Percentiles rank a stretch among this genome's conserved stretches.
Evolutionary conservation across 2,888 invertebrate genomes (phyloP).

Genomic region (Tetrapedia diversipes): DNA sequence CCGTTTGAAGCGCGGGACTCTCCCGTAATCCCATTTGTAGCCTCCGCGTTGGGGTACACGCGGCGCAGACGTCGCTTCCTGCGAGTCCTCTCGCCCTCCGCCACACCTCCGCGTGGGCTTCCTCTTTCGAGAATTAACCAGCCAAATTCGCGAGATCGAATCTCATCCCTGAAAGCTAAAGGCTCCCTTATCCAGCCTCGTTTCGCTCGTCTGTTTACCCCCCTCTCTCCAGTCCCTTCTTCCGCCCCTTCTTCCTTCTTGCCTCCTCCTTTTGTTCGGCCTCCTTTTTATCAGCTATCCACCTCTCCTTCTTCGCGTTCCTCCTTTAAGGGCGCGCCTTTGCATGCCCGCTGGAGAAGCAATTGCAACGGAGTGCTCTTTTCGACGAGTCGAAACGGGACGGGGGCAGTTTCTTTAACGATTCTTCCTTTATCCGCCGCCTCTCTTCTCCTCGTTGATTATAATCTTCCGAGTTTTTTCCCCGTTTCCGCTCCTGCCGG

Average conservation of each 20-base stretch:
- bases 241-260: not conserved
- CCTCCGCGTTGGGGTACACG: conserved; percentile 50
- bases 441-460: conserved; percentile 3
- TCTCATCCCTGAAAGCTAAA: conserved; percentile 70
- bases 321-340: conserved; percentile 43
- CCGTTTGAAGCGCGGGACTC: conserved; percentile 80
- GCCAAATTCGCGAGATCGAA: conserved; percentile 72
- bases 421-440: conserved; percentile 25
- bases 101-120: not conserved
- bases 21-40: conserved; percentile 76
- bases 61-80: conserved; percentile 36
- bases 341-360: conserved; percentile 44
- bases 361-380: conserved; percentile 63
- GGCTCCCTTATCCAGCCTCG: conserved; percentile 55
- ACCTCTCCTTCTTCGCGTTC: conserved; percentile 11
- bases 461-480: not conserved
- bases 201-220: conserved; percentile 26
- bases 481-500: not conserved
- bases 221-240: too few relatives aligned
- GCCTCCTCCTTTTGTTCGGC: not conserved
- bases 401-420: conserved; percentile 22
- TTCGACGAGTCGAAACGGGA: conserved; percentile 17
- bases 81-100: too few relatives aligned
- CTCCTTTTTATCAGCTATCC: not conserved
- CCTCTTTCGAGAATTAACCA: conserved; percentile 69